Percentiles rank a stretch among this genome's conserved stretches.
Evolutionary conservation across 2,797 vertebrate species (phyloP).

Genomic region (Alectoris magna): DNA sequence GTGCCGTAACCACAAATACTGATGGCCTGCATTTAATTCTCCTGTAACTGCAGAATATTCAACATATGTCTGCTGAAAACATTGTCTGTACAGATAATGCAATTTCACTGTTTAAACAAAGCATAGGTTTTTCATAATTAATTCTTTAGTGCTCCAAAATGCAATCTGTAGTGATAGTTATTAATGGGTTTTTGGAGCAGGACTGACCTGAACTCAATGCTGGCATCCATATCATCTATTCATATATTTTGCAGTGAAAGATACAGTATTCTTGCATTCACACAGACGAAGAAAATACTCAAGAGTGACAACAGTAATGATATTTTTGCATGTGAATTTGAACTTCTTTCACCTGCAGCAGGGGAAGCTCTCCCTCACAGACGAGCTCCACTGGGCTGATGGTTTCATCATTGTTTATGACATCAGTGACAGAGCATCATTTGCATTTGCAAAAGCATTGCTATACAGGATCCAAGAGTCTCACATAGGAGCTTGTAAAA

Average conservation of each 20-base stretch:
- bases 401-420: slow-evolving; percentile 90
- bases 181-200: neutral
- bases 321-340: neutral
- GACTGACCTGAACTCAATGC: neutral
- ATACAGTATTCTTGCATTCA: neutral
- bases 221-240: neutral
- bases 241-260: neutral
- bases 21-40: neutral
- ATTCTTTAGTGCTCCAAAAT: neutral
- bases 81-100: neutral
- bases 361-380: slow-evolving; percentile 79
- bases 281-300: neutral
- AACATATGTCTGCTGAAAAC: neutral
- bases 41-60: neutral
- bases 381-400: slow-evolving; percentile 88
- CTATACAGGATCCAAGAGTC: slow-evolving; percentile 85
- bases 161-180: neutral
- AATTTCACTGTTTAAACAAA: neutral
- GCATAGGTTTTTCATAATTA: neutral
- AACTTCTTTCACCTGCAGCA: slow-evolving; percentile 75
- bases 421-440: slow-evolving; percentile 88
- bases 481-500: slow-evolving; percentile 80
- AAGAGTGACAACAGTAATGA: neutral
- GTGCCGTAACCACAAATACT: neutral
- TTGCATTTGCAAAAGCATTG: slow-evolving; percentile 85